Evolutionary conservation across 2,888 invertebrate species (phyloP).

Genomic region (Pherbina coryleti): DNA sequence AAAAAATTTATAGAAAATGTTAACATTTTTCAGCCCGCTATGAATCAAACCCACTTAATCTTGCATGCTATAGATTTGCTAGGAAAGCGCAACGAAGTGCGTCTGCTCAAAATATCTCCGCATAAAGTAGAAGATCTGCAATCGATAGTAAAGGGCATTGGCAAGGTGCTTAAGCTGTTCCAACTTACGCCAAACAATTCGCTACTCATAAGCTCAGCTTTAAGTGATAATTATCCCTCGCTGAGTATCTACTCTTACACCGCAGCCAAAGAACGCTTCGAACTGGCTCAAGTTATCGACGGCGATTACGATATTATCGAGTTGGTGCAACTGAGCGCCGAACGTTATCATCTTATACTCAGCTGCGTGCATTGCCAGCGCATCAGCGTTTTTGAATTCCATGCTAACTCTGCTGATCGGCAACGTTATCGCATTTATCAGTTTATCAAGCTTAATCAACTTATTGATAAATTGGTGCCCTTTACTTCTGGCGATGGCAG

Average conservation of each 20-base stretch:
- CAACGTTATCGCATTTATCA: conserved; percentile 50
- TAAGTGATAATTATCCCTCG: conserved; percentile 52
- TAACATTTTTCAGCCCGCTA: conserved; percentile 36
- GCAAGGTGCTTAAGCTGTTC: conserved; percentile 54
- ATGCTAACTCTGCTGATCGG: background rate
- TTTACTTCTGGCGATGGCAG: conserved; percentile 53
- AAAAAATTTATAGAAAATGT: conserved; percentile 55
- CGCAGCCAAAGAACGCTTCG: conserved; percentile 50
- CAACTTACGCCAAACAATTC: conserved; percentile 34
- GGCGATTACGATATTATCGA: conserved; percentile 63
- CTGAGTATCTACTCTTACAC: conserved; percentile 56
- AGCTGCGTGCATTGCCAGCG: conserved; percentile 59
- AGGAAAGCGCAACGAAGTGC: conserved; percentile 56
- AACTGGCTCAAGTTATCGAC: conserved; percentile 57
- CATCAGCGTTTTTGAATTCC: conserved; percentile 54
- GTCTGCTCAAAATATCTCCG: conserved; percentile 55
- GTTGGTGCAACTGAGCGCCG: conserved; percentile 42
- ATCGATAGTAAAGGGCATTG: conserved; percentile 55
- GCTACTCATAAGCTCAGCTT: conserved; percentile 52
- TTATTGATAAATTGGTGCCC: conserved; percentile 56
- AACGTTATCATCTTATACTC: conserved; percentile 56
- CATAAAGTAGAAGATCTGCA: conserved; percentile 59
- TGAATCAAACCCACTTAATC: conserved; percentile 49
- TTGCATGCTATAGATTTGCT: conserved; percentile 54
- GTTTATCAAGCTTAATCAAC: conserved; percentile 56